A percentile compares a stretch with the other conserved stretches of the same genome.
These are phyloP conservation scores for Pelagia noctiluca DNA, from an alignment of 30 jellyfish, hydroid and myxozoan genomes.

Conservation along the genomic window DNA sequence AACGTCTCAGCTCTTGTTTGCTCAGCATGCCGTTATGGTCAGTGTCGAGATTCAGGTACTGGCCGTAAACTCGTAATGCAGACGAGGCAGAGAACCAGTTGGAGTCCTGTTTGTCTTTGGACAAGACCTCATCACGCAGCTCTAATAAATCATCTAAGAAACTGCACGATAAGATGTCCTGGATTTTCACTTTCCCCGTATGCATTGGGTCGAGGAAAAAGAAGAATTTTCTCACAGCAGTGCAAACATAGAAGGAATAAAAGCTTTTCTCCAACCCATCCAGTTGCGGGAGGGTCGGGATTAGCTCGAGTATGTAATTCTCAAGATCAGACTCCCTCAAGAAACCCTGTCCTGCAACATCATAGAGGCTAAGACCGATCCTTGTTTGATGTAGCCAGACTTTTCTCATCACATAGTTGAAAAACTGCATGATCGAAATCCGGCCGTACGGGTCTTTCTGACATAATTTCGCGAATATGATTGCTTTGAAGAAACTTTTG, in stretches of 20 bases:
- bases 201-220: conserved; percentile 97
- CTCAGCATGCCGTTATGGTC: conserved; percentile 99
- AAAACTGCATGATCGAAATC: conserved; percentile 96
- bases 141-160: conserved; percentile 95
- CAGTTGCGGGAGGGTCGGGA: conserved; percentile 99
- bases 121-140: conserved; percentile 94
- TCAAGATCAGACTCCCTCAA: conserved; percentile 94
- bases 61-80: conserved; percentile 99
- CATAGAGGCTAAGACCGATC: conserved; percentile 94
- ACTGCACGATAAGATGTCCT: conserved; percentile 96
- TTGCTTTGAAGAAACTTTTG: conserved; percentile 87
- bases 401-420: conserved; percentile 97
- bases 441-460: conserved; percentile 95
- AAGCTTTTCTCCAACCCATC: conserved; percentile 98
- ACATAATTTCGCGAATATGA: conserved; percentile 83
- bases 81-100: conserved; percentile 99
- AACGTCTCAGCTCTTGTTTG: conserved; percentile 90
- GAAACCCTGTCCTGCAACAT: conserved; percentile 98
- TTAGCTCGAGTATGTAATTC: conserved; percentile 90
- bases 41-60: conserved; percentile 90
- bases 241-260: conserved; percentile 97
- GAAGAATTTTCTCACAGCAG: conserved; percentile 98
- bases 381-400: conserved; percentile 98
- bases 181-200: conserved; percentile 96
- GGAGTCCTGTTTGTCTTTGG: conserved; percentile 96